phyloP scores from a whole-genome alignment of 1,140 invertebrate species.

The Lordiphosa collinella region DNA sequence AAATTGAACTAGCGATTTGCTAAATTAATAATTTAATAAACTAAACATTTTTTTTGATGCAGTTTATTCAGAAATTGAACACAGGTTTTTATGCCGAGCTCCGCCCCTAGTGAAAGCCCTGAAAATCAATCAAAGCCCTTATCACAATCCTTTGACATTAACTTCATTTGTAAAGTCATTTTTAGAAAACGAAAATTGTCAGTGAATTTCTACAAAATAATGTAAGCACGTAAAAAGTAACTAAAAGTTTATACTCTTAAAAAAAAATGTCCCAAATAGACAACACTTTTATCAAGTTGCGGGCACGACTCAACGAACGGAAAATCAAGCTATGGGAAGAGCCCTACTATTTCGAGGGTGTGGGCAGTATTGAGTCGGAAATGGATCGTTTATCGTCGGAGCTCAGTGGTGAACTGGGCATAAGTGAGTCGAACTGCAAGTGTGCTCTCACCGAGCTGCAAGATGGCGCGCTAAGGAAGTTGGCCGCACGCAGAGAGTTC shows the following conservation, averaged over 20 bases:
- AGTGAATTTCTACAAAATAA: too few relatives aligned
- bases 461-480: slow-evolving; percentile 84
- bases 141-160: too few relatives aligned
- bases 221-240: too few relatives aligned
- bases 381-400: slow-evolving; percentile 81
- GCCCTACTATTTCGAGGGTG: slow-evolving; percentile 83
- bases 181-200: too few relatives aligned
- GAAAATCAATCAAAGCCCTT: too few relatives aligned
- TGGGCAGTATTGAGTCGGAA: slow-evolving; percentile 75
- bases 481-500: slow-evolving; percentile 83
- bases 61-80: too few relatives aligned
- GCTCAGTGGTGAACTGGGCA: slow-evolving; percentile 81
- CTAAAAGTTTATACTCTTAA: background rate
- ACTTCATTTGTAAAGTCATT: too few relatives aligned
- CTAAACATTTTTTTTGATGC: too few relatives aligned
- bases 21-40: too few relatives aligned
- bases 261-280: slow-evolving; percentile 39
- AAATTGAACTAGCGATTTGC: too few relatives aligned
- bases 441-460: slow-evolving; percentile 83
- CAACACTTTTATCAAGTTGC: slow-evolving; percentile 35
- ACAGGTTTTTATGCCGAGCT: too few relatives aligned
- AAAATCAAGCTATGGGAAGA: slow-evolving; percentile 86
- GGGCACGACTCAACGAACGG: slow-evolving; percentile 28
- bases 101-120: too few relatives aligned
- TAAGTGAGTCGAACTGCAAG: slow-evolving; percentile 80